Percentiles rank a stretch among this genome's conserved stretches.
phyloP scores from a whole-genome alignment of 1,140 invertebrate genomes.

The Parasteatoda tepidariorum region DNA sequence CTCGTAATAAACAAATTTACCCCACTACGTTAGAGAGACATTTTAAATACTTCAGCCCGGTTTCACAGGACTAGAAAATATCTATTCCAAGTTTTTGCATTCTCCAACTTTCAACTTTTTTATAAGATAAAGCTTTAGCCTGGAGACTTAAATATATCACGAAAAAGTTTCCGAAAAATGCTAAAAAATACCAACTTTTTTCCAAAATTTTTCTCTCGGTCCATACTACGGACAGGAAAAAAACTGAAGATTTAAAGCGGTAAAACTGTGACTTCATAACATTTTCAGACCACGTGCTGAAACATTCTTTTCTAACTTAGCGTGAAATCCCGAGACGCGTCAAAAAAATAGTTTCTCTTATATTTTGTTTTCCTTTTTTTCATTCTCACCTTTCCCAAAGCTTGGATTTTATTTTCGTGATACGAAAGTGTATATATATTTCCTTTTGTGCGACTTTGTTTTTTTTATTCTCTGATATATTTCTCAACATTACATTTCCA shows the following conservation, averaged over 20 bases:
- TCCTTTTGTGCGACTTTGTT: not conserved
- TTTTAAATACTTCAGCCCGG: no score
- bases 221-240: not conserved
- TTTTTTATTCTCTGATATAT: not conserved
- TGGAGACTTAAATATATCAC: no score
- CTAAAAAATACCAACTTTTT: no score
- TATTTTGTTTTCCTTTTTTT: not conserved
- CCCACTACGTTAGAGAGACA: no score
- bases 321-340: constrained; percentile 26
- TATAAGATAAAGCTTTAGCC: no score
- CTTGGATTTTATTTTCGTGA: not conserved
- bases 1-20: no score
- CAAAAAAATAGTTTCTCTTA: constrained; percentile 14
- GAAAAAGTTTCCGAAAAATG: no score
- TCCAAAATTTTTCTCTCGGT: no score
- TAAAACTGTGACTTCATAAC: constrained; percentile 40
- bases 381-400: not conserved
- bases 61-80: no score
- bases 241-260: not conserved
- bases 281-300: constrained; percentile 10
- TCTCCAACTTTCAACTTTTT: no score
- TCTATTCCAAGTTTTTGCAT: no score
- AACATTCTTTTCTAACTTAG: constrained; percentile 27
- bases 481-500: constrained; percentile 13
- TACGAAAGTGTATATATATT: not conserved